phyloP scores from a whole-genome alignment of 92 coral and sea anemone genomes.

The Porites cylindrica region DNA sequence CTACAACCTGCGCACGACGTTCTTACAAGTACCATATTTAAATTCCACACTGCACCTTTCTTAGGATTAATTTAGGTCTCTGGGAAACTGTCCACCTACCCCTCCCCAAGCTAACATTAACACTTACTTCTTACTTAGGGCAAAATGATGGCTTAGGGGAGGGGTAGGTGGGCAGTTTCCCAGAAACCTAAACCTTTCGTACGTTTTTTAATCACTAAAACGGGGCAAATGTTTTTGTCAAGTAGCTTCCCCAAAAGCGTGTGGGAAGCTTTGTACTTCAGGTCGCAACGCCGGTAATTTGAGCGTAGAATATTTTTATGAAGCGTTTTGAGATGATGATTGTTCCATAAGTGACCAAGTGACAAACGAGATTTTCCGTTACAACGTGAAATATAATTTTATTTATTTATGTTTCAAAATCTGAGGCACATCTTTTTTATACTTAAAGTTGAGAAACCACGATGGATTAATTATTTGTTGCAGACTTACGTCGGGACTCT shows the following conservation, averaged over 20 bases:
- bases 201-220: background rate
- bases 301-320: background rate
- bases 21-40: background rate
- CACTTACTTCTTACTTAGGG: too few species aligned
- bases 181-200: too few species aligned
- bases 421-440: background rate
- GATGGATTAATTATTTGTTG: background rate
- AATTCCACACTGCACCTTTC: background rate
- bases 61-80: too few species aligned
- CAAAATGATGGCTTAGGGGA: too few species aligned
- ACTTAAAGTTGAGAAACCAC: background rate
- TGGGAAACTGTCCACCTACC: too few species aligned
- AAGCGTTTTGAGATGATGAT: background rate
- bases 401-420: background rate
- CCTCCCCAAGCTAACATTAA: too few species aligned
- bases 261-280: background rate
- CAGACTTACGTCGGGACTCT: background rate
- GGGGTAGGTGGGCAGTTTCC: too few species aligned
- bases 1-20: background rate
- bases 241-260: background rate
- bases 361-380: background rate
- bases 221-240: background rate
- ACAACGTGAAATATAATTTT: background rate
- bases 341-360: background rate
- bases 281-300: background rate